These are phyloP conservation scores for Cervus canadensis DNA, from an alignment of 2,113 vertebrate genomes.

Conservation along the genomic window DNA sequence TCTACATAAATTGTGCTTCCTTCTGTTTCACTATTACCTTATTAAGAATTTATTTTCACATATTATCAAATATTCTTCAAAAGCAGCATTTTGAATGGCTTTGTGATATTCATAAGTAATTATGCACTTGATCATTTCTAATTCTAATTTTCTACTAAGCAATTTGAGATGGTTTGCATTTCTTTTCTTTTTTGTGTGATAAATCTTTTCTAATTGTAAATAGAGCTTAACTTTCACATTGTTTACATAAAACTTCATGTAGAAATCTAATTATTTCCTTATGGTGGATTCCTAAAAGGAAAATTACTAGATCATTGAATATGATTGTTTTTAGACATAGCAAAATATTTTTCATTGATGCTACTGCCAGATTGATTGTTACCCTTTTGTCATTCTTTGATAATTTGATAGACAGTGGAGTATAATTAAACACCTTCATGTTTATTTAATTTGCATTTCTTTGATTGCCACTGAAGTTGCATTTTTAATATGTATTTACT, in stretches of 20 bases:
- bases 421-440: not conserved
- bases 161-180: not conserved
- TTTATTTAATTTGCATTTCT: conserved; percentile 23
- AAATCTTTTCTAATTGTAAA: not conserved
- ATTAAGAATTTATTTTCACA: not conserved
- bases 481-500: not conserved
- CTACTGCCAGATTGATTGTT: not conserved
- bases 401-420: not conserved
- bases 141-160: not conserved
- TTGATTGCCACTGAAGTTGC: not conserved
- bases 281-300: not conserved
- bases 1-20: not conserved
- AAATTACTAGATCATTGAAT: not conserved
- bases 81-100: not conserved
- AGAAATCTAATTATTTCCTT: not conserved
- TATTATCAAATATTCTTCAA: not conserved
- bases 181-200: not conserved
- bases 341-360: not conserved
- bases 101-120: not conserved
- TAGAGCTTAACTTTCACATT: not conserved
- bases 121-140: not conserved
- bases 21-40: not conserved
- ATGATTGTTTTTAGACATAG: not conserved
- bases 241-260: not conserved
- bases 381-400: not conserved